phyloP scores from a whole-genome alignment of 2,113 vertebrate genomes.

The Haplotaxodon microlepis region DNA sequence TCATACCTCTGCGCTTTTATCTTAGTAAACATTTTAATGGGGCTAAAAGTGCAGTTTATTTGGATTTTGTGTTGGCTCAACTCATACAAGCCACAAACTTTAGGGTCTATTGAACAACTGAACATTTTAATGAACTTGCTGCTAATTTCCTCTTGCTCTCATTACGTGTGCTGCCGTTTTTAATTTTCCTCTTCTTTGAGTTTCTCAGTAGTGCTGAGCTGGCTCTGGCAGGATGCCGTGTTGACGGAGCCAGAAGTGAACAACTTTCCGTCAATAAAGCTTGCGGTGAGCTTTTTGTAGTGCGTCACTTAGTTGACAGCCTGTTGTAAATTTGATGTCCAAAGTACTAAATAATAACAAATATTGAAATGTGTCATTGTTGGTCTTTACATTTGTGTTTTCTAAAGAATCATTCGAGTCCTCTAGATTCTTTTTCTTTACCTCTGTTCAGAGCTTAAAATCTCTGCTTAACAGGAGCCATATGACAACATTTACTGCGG shows the following conservation, averaged over 20 bases:
- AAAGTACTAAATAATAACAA: background rate
- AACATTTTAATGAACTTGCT: conserved; percentile 7
- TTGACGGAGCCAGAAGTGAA: background rate
- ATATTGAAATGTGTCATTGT: background rate
- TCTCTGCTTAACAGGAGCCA: background rate
- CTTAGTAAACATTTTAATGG: background rate
- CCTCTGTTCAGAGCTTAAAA: background rate
- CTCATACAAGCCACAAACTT: conserved; percentile 9
- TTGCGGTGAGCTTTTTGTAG: background rate
- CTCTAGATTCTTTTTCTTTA: background rate
- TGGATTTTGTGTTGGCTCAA: background rate
- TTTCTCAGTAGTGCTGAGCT: conserved; percentile 2
- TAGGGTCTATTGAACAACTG: background rate
- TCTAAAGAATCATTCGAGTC: background rate
- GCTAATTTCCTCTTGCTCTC: conserved; percentile 19
- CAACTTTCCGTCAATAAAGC: background rate
- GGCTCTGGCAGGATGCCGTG: background rate
- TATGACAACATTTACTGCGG: background rate
- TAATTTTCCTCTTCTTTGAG: background rate
- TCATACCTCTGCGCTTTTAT: background rate
- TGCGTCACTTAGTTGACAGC: background rate
- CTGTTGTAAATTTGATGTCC: background rate
- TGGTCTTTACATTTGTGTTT: background rate
- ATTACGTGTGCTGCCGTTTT: background rate
- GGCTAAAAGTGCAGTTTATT: background rate